phyloP scores from a whole-genome alignment of 2,113 vertebrate genomes.

The Irena cyanogastra region DNA sequence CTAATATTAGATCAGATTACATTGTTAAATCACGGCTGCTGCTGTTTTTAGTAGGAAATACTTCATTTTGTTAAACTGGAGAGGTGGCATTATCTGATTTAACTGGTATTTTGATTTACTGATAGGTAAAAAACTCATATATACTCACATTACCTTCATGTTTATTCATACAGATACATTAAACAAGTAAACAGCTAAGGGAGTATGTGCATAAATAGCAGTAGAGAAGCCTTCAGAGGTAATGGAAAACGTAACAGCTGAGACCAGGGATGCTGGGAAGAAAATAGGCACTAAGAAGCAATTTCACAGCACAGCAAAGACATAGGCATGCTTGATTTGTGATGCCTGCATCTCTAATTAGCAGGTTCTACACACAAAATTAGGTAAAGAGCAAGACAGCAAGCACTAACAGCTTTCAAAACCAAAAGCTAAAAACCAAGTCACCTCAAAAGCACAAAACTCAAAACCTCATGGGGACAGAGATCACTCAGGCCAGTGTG shows the following conservation, averaged over 20 bases:
- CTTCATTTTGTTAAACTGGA: background rate
- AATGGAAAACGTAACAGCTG: background rate
- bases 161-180: background rate
- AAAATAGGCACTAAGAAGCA: background rate
- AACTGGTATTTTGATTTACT: background rate
- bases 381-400: background rate
- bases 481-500: background rate
- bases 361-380: background rate
- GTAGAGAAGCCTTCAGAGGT: background rate
- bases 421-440: background rate
- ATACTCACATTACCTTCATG: background rate
- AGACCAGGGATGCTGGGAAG: background rate
- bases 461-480: background rate
- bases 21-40: slow-evolving; percentile 27
- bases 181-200: background rate
- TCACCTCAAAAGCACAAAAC: background rate
- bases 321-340: background rate
- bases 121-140: background rate
- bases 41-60: slow-evolving; percentile 27
- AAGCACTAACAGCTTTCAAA: background rate
- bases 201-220: background rate
- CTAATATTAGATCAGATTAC: slow-evolving; percentile 53
- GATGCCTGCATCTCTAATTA: background rate
- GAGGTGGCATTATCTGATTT: background rate
- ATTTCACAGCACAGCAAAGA: background rate